phyloP scores from a whole-genome alignment of 2,888 invertebrate species.

The Prionchulus punctatus region DNA sequence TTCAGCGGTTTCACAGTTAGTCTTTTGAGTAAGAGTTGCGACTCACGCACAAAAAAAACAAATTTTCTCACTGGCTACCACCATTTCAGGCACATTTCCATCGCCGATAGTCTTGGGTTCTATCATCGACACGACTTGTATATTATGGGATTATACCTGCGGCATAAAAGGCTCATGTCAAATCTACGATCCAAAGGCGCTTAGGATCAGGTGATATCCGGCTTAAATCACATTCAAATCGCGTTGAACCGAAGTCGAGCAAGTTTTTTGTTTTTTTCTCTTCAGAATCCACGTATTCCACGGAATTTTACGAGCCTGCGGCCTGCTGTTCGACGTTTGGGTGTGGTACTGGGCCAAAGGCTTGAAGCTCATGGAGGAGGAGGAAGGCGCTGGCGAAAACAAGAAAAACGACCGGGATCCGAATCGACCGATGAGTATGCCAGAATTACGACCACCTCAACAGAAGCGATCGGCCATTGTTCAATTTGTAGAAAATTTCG shows the following conservation, averaged over 20 bases:
- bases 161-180: conserved; percentile 31
- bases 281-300: conserved; percentile 25
- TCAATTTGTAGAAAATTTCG: neutral
- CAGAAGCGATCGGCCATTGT: neutral
- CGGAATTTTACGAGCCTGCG: conserved; percentile 23
- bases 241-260: neutral
- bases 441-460: no score
- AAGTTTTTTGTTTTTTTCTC: neutral
- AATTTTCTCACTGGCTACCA: neutral
- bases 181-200: conserved; percentile 31
- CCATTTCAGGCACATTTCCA: conserved; percentile 27
- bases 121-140: conserved; percentile 34
- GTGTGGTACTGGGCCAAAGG: conserved; percentile 27
- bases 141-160: conserved; percentile 33
- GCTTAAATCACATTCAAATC: no score
- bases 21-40: conserved; percentile 18
- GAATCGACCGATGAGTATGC: no score
- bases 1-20: conserved; percentile 20
- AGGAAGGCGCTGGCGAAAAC: conserved; percentile 2
- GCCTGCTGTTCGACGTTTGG: conserved; percentile 26
- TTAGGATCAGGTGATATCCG: conserved; percentile 26
- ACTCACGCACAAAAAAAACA: neutral
- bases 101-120: conserved; percentile 35
- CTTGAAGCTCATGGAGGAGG: conserved; percentile 24
- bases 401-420: neutral